phyloP scores from a whole-genome alignment of 1,140 invertebrate species.

The Spodoptera litura region DNA sequence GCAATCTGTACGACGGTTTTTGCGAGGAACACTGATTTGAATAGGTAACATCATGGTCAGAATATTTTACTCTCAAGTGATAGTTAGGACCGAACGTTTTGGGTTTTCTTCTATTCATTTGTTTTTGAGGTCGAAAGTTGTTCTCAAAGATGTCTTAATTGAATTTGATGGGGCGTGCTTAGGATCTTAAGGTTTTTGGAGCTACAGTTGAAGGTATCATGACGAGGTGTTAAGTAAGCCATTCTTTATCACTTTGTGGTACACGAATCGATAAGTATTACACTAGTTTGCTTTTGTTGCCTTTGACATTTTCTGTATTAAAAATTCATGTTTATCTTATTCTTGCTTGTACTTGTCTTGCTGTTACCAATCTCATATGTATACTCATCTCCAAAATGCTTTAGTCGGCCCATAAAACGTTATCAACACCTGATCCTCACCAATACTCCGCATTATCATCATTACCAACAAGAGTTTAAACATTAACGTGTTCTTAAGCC shows the following conservation, averaged over 20 bases:
- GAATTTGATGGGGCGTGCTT: slow-evolving; percentile 16
- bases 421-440: slow-evolving; percentile 11
- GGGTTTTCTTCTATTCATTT: slow-evolving; percentile 1
- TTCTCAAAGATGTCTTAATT: slow-evolving; percentile 6
- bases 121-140: slow-evolving; percentile 6
- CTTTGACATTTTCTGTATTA: neutral
- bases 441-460: slow-evolving; percentile 18
- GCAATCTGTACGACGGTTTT: slow-evolving; percentile 65
- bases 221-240: neutral
- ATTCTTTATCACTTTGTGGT: neutral
- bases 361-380: neutral
- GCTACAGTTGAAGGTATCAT: neutral
- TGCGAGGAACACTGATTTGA: slow-evolving; percentile 55
- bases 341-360: too few species aligned
- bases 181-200: neutral
- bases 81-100: slow-evolving; percentile 33
- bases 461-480: slow-evolving; percentile 13
- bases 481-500: slow-evolving; percentile 17
- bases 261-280: neutral
- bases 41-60: slow-evolving; percentile 50
- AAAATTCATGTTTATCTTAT: too few species aligned
- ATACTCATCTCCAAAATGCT: neutral
- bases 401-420: neutral
- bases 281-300: neutral
- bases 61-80: slow-evolving; percentile 39